These are phyloP conservation scores for Aradus depressus DNA, from an alignment of 2,888 invertebrate species.

Conservation along the genomic window DNA sequence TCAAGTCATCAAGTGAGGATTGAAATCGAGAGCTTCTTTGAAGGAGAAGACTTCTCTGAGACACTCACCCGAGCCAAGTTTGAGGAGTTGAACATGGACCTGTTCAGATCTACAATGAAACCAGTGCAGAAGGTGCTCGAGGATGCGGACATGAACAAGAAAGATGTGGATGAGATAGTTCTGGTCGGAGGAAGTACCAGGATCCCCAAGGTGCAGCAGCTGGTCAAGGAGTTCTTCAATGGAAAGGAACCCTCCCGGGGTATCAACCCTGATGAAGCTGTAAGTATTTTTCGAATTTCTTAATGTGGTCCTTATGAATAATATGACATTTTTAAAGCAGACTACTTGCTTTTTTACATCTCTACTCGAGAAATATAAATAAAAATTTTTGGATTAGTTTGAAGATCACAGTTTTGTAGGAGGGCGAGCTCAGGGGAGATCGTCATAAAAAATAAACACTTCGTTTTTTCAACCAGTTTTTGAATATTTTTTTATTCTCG, in stretches of 20 bases:
- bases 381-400: not conserved
- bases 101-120: slow-evolving; percentile 83
- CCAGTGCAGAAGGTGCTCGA: slow-evolving; percentile 93
- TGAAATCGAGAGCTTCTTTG: slow-evolving; percentile 97
- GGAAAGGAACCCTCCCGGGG: slow-evolving; percentile 97
- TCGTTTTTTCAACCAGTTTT: no score
- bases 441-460: no score
- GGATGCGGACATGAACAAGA: slow-evolving; percentile 98
- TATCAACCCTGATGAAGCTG: slow-evolving; percentile 98
- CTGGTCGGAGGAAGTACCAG: slow-evolving; percentile 97
- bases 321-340: no score
- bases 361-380: not conserved
- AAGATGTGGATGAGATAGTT: slow-evolving; percentile 97
- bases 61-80: slow-evolving; percentile 96
- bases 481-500: no score
- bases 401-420: not conserved
- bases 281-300: no score
- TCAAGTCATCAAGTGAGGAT: slow-evolving; percentile 92
- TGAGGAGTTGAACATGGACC: slow-evolving; percentile 92
- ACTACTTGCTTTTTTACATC: no score
- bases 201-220: slow-evolving; percentile 93
- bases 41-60: slow-evolving; percentile 97
- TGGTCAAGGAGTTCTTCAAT: slow-evolving; percentile 89
- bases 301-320: no score
- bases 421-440: no score